Evolutionary conservation across 2,797 vertebrate genomes (phyloP).

Genomic region (Rhinoraja longicauda): DNA sequence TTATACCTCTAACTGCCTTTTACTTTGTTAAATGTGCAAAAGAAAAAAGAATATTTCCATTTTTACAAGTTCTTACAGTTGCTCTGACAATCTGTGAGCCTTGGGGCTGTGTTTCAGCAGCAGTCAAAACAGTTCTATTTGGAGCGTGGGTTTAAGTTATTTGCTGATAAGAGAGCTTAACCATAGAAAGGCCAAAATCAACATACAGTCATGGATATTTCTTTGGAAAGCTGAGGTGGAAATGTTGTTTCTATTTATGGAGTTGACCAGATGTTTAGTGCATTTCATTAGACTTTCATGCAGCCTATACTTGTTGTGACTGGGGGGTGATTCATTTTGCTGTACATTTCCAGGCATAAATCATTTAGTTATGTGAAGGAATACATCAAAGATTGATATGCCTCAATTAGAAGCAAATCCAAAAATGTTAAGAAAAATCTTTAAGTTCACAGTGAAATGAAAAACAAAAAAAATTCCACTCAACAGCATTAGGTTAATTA

Average conservation of each 20-base stretch:
- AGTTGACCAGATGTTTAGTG: neutral
- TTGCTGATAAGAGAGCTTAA: neutral
- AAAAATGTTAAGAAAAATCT: neutral
- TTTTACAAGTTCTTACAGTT: too few relatives aligned
- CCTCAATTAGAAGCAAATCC: neutral
- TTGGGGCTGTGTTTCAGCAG: too few relatives aligned
- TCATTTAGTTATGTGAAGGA: constrained; percentile 6
- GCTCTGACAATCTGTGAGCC: too few relatives aligned
- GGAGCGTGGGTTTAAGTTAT: neutral
- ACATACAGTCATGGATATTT: constrained; percentile 1
- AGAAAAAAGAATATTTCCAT: too few relatives aligned
- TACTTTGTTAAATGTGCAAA: too few relatives aligned
- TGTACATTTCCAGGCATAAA: constrained; percentile 15
- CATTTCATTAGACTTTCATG: neutral
- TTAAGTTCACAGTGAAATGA: constrained; percentile 17
- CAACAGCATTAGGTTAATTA: neutral
- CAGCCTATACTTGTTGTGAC: neutral
- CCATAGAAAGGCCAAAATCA: neutral
- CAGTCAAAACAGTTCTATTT: too few relatives aligned
- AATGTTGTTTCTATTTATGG: neutral
- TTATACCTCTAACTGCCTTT: too few relatives aligned
- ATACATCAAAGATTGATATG: constrained; percentile 7
- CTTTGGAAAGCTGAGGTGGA: neutral
- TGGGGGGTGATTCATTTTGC: neutral
- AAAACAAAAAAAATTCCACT: neutral